phyloP scores from a whole-genome alignment of 1,140 invertebrate genomes.

The Trinorchestia longiramus region DNA sequence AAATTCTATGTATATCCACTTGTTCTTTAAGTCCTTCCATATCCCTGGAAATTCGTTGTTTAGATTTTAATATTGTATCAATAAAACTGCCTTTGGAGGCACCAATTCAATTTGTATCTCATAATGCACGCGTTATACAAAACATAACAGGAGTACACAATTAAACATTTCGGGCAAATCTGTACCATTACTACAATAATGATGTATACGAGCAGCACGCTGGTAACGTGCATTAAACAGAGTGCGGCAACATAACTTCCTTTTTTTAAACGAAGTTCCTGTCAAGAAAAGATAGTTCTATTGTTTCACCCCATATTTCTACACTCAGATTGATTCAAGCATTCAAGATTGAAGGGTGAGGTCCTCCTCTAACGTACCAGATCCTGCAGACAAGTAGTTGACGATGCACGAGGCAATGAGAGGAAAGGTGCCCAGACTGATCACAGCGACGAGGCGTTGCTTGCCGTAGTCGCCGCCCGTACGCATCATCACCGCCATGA shows the following conservation, averaged over 20 bases:
- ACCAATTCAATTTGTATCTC: background rate
- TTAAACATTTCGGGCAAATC: background rate
- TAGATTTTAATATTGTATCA: background rate
- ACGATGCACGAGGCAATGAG: conserved; percentile 75
- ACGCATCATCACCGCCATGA: conserved; percentile 83
- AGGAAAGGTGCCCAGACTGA: conserved; percentile 85
- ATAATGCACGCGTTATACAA: background rate
- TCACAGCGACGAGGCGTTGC: conserved; percentile 82
- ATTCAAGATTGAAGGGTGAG: background rate
- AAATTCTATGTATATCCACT: background rate
- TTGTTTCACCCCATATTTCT: too few relatives aligned
- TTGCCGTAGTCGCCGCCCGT: conserved; percentile 85
- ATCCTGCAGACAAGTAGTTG: background rate
- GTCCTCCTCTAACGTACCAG: background rate
- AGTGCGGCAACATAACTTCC: background rate
- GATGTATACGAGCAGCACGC: background rate
- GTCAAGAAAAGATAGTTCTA: too few relatives aligned
- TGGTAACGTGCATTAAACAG: background rate
- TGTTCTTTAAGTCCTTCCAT: background rate
- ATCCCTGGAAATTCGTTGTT: background rate
- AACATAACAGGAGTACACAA: background rate
- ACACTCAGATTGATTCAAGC: background rate
- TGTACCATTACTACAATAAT: background rate
- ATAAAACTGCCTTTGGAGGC: background rate
- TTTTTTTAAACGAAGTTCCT: too few relatives aligned